Percentiles rank a stretch among this genome's conserved stretches.
Conservation (phyloP, 2,888 invertebrate genomes). For the Macrophya alboannulata region DNA sequence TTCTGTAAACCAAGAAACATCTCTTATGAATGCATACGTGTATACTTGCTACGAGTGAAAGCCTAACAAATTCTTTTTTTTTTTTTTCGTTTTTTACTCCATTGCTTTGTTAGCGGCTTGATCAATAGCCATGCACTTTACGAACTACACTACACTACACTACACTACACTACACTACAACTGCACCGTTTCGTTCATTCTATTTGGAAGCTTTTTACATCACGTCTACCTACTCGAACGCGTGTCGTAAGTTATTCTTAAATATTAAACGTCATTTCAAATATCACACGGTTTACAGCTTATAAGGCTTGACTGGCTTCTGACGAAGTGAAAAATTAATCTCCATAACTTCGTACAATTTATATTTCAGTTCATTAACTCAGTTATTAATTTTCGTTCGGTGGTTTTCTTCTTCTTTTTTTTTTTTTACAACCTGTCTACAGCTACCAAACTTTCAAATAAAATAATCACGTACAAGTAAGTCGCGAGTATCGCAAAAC, state of each 20-base stretch:
- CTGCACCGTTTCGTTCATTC: slow-evolving; percentile 6
- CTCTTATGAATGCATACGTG: not conserved
- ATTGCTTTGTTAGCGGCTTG: slow-evolving; percentile 32
- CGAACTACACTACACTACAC: not conserved
- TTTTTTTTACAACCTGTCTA: too few relatives aligned
- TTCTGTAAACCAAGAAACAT: slow-evolving; percentile 34
- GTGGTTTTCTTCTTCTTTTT: not conserved
- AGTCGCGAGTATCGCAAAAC: not conserved
- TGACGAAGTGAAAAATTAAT: not conserved
- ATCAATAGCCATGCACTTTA: slow-evolving; percentile 42
- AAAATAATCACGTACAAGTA: too few relatives aligned
- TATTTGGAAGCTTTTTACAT: slow-evolving; percentile 42
- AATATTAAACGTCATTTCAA: slow-evolving; percentile 27
- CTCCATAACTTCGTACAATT: not conserved
- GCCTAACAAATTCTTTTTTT: not conserved
- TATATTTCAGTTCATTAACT: not conserved
- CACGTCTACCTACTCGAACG: not conserved
- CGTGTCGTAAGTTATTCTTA: slow-evolving; percentile 41
- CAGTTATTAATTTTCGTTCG: not conserved
- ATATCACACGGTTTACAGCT: not conserved
- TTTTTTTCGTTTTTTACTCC: not conserved
- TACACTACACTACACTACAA: too few relatives aligned
- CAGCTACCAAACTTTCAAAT: too few relatives aligned
- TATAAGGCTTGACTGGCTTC: not conserved
- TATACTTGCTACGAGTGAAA: not conserved